Conservation (phyloP, 2,113 vertebrate genomes). For the Scomber colias region DNA sequence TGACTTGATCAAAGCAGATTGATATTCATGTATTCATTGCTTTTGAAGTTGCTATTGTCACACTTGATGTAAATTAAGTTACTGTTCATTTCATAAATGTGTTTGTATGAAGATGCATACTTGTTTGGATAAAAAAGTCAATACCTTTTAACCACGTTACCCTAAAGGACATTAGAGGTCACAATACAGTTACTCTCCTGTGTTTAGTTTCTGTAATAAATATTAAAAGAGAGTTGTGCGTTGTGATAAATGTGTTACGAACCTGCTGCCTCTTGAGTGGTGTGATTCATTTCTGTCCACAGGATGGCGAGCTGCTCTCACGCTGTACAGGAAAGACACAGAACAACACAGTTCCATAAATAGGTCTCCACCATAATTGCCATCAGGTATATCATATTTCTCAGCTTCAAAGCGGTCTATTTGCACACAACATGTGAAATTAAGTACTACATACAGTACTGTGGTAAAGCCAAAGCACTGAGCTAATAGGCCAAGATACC, state of each 20-base stretch:
- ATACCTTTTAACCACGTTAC: no score
- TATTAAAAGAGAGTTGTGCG: background rate
- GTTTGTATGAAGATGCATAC: background rate
- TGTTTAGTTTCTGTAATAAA: background rate
- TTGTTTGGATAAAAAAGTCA: background rate
- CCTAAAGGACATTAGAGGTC: no score
- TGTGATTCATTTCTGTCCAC: slow-evolving; percentile 53
- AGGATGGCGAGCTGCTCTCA: slow-evolving; percentile 9
- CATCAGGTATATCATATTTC: background rate
- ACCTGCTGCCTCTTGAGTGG: slow-evolving; percentile 48
- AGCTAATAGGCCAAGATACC: background rate
- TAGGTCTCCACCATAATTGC: background rate
- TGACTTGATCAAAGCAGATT: background rate
- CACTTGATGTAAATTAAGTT: no score
- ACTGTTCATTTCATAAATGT: background rate
- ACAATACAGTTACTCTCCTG: background rate
- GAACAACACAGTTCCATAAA: background rate
- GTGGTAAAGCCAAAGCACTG: background rate
- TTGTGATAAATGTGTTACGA: slow-evolving; percentile 39
- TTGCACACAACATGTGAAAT: no score
- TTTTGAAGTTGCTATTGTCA: no score
- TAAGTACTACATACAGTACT: background rate
- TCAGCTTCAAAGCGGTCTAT: background rate
- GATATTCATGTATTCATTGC: background rate
- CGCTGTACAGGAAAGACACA: slow-evolving; percentile 28